These are phyloP conservation scores for Antennarius striatus DNA, from an alignment of 2,113 vertebrate species.

Conservation along the genomic window DNA sequence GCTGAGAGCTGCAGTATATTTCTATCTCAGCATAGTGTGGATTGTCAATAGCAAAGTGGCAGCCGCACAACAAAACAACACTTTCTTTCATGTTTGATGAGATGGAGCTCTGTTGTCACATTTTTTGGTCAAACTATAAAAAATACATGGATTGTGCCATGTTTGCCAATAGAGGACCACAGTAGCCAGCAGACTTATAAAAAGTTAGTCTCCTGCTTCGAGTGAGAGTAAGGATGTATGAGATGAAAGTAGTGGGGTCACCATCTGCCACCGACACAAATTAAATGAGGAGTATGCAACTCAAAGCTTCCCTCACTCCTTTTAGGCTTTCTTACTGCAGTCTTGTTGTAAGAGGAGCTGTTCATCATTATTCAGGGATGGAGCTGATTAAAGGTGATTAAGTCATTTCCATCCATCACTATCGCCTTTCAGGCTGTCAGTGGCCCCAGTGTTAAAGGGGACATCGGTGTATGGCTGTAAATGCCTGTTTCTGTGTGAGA, in stretches of 20 bases:
- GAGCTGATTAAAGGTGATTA: conserved; percentile 81
- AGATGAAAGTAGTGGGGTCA: conserved; percentile 42
- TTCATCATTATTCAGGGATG: conserved; percentile 77
- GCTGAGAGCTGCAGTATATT: conserved; percentile 4
- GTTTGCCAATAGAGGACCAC: conserved; percentile 6
- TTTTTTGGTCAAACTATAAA: not conserved
- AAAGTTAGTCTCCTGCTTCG: conserved; percentile 33
- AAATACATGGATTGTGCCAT: conserved; percentile 4
- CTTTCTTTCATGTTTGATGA: not conserved
- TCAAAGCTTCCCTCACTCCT: conserved; percentile 37
- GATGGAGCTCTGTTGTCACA: not conserved
- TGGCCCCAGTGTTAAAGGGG: conserved; percentile 52
- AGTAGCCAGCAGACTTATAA: not conserved
- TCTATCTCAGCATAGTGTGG: conserved; percentile 3
- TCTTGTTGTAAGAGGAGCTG: conserved; percentile 63
- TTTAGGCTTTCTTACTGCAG: conserved; percentile 27
- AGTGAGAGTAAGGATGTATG: conserved; percentile 21
- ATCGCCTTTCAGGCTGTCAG: conserved; percentile 73
- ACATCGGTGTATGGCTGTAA: conserved; percentile 28
- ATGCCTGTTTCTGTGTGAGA: conserved; percentile 29
- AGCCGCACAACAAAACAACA: conserved; percentile 16
- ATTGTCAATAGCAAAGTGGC: conserved; percentile 14
- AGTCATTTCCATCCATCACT: conserved; percentile 76
- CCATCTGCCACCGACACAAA: conserved; percentile 66
- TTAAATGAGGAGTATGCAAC: conserved; percentile 54